A percentile compares a stretch with the other conserved stretches of the same genome.
These are phyloP conservation scores for Ceyx melanurus DNA, from an alignment of 2,113 vertebrate genomes.

Conservation along the genomic window DNA sequence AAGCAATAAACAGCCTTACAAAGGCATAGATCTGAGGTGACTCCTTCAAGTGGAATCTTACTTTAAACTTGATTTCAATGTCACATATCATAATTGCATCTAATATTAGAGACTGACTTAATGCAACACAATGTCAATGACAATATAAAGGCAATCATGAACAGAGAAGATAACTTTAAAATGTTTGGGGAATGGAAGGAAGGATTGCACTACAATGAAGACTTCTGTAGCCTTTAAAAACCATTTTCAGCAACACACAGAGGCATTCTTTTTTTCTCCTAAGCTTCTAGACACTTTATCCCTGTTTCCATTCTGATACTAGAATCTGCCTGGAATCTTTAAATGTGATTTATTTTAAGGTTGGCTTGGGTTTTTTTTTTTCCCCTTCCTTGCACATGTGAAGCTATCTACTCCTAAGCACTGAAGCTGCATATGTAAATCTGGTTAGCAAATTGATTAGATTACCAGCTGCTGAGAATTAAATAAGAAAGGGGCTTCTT, in stretches of 20 bases:
- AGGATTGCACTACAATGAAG: neutral
- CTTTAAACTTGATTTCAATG: neutral
- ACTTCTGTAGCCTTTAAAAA: neutral
- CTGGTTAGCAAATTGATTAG: neutral
- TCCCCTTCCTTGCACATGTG: neutral
- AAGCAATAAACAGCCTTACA: conserved; percentile 45
- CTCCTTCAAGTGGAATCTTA: conserved; percentile 19
- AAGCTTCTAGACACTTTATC: neutral
- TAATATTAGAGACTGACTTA: conserved; percentile 57
- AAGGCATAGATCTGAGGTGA: conserved; percentile 32
- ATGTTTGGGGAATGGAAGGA: neutral
- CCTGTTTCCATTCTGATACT: neutral
- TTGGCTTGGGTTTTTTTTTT: neutral
- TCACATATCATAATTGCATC: conserved; percentile 55
- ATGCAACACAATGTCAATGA: conserved; percentile 19
- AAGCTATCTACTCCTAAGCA: neutral
- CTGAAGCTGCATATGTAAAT: neutral
- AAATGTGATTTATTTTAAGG: neutral
- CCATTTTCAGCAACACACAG: neutral
- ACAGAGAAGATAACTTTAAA: neutral
- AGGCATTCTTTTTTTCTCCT: neutral
- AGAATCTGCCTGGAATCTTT: neutral
- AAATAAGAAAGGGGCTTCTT: neutral
- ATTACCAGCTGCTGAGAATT: neutral
- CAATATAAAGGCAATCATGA: conserved; percentile 35